Evolutionary conservation across 1,140 invertebrate species (phyloP).

Genomic region (Pissodes strobi): DNA sequence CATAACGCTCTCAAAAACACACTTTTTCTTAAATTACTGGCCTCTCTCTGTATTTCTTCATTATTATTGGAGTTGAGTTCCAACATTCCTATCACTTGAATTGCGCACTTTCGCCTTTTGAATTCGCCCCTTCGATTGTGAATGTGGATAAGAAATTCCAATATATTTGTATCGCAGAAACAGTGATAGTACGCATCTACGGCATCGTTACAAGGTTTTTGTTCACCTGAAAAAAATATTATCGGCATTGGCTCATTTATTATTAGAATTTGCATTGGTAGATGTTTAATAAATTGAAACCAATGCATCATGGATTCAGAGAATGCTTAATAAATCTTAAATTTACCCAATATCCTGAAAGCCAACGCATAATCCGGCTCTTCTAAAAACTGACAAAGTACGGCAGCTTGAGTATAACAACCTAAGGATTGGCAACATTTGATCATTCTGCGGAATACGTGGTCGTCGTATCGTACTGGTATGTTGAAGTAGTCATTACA

Average conservation of each 20-base stretch:
- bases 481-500: constrained; percentile 84
- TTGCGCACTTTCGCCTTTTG: constrained; percentile 81
- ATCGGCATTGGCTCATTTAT: too few species aligned
- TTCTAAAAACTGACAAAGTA: constrained; percentile 93
- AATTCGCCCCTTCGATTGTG: constrained; percentile 88
- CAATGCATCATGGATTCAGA: too few species aligned
- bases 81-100: constrained; percentile 84
- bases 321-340: too few species aligned
- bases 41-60: constrained; percentile 91
- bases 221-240: constrained; percentile 65
- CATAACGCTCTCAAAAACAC: constrained; percentile 85
- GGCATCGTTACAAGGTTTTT: constrained; percentile 73
- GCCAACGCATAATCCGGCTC: constrained; percentile 90
- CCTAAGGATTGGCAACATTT: constrained; percentile 85
- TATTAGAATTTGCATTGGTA: too few species aligned
- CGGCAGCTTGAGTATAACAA: constrained; percentile 91
- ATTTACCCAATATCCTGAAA: constrained; percentile 72
- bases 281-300: too few species aligned
- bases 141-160: constrained; percentile 88
- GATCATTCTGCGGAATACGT: constrained; percentile 81
- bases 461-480: constrained; percentile 79
- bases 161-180: constrained; percentile 92
- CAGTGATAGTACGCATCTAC: constrained; percentile 95
- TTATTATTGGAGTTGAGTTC: constrained; percentile 96
- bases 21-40: constrained; percentile 83